phyloP scores from a whole-genome alignment of 2,888 invertebrate genomes.

The Epirrhoe alternata region DNA sequence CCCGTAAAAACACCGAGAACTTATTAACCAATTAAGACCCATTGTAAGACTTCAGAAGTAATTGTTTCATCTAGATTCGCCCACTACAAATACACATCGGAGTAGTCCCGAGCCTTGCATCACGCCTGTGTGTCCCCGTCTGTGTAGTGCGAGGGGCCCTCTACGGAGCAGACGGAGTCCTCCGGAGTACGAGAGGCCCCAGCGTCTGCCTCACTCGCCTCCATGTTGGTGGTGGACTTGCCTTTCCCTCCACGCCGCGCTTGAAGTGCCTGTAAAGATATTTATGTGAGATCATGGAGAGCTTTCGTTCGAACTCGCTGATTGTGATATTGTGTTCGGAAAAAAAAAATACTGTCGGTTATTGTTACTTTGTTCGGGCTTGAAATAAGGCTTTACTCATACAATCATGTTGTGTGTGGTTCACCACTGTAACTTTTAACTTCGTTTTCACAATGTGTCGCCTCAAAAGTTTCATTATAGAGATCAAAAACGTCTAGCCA shows the following conservation, averaged over 20 bases:
- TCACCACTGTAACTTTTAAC: too few species aligned
- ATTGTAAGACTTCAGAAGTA: neutral
- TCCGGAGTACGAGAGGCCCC: slow-evolving; percentile 95
- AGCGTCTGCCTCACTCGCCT: slow-evolving; percentile 88
- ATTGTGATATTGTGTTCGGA: slow-evolving; percentile 10
- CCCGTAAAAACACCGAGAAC: neutral
- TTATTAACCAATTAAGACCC: too few species aligned
- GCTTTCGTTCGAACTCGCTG: slow-evolving; percentile 4
- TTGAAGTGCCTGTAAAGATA: slow-evolving; percentile 88
- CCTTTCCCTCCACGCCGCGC: slow-evolving; percentile 86
- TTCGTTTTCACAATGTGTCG: too few species aligned
- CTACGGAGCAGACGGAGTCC: slow-evolving; percentile 95
- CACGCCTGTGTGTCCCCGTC: slow-evolving; percentile 83
- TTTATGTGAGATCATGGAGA: neutral
- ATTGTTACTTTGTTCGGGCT: neutral
- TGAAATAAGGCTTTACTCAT: neutral
- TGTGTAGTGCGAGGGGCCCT: slow-evolving; percentile 90
- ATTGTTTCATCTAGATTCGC: slow-evolving; percentile 5
- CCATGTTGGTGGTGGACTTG: slow-evolving; percentile 85
- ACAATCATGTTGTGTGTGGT: neutral
- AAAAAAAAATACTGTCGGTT: too few species aligned
- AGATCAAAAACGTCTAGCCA: neutral
- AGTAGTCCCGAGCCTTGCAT: slow-evolving; percentile 48
- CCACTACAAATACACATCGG: slow-evolving; percentile 45
- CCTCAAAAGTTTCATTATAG: neutral